A percentile compares a stretch with the other conserved stretches of the same genome.
Evolutionary conservation across 2,888 invertebrate genomes (phyloP).

Genomic region (Amphimallon solstitiale): DNA sequence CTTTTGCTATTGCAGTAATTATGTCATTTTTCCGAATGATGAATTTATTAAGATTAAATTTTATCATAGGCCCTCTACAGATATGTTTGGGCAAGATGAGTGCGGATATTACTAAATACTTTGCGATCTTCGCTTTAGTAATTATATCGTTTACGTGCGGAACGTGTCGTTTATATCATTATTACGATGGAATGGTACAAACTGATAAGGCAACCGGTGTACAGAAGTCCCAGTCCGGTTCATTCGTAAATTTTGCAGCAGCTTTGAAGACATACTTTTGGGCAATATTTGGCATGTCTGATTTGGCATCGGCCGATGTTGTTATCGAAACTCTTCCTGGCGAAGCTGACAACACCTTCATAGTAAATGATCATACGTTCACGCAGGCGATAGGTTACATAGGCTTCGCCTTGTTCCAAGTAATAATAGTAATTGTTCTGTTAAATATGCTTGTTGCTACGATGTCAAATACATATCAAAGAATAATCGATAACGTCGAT

Average conservation of each 20-base stretch:
- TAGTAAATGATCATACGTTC: slow-evolving; percentile 68
- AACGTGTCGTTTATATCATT: slow-evolving; percentile 71
- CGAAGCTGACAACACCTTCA: slow-evolving; percentile 62
- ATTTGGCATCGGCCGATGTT: slow-evolving; percentile 72
- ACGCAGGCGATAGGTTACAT: slow-evolving; percentile 76
- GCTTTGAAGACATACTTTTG: slow-evolving; percentile 75
- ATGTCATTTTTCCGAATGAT: slow-evolving; percentile 73
- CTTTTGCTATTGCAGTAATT: slow-evolving; percentile 73
- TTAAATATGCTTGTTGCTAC: slow-evolving; percentile 83
- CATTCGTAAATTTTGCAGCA: slow-evolving; percentile 69
- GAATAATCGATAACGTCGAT: slow-evolving; percentile 74
- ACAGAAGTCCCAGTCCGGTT: slow-evolving; percentile 66
- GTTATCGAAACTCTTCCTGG: slow-evolving; percentile 70
- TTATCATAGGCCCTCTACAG: slow-evolving; percentile 73
- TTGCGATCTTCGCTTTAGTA: slow-evolving; percentile 70
- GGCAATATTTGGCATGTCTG: slow-evolving; percentile 76
- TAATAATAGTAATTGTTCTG: slow-evolving; percentile 68
- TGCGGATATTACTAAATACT: slow-evolving; percentile 72
- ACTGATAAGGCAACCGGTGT: slow-evolving; percentile 68
- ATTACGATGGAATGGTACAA: slow-evolving; percentile 73
- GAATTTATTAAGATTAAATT: slow-evolving; percentile 71
- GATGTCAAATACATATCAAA: slow-evolving; percentile 80
- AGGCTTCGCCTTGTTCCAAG: slow-evolving; percentile 74
- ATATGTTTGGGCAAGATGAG: slow-evolving; percentile 76
- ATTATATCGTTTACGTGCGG: slow-evolving; percentile 71